These are phyloP conservation scores for Rousettus leschenaultii DNA, from an alignment of 2,113 vertebrate species.

Conservation along the genomic window DNA sequence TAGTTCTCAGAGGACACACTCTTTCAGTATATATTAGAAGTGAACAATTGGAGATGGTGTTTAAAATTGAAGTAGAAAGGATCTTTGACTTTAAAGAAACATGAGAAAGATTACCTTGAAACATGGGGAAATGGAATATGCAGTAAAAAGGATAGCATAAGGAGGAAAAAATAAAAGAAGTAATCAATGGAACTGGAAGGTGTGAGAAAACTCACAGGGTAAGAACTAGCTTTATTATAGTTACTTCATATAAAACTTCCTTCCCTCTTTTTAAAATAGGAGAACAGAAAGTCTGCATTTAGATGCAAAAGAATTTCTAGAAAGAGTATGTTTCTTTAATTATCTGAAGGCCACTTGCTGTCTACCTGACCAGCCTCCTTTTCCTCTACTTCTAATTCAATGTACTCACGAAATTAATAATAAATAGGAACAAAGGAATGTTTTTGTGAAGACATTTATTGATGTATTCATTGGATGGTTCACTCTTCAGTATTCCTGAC, in stretches of 20 bases:
- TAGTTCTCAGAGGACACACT: neutral
- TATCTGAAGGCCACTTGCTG: neutral
- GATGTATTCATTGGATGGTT: neutral
- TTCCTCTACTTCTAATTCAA: neutral
- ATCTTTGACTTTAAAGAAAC: neutral
- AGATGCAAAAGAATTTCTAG: neutral
- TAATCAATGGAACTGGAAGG: neutral
- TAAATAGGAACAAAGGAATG: neutral
- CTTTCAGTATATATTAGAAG: constrained; percentile 22
- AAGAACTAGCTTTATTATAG: neutral
- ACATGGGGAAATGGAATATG: neutral
- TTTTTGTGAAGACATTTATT: neutral
- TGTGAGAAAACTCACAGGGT: neutral
- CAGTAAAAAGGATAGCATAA: neutral
- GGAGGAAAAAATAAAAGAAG: neutral
- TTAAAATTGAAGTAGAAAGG: neutral
- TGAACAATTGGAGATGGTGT: neutral
- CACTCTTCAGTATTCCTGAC: neutral
- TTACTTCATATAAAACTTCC: neutral
- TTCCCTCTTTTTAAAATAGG: neutral
- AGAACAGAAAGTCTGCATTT: neutral
- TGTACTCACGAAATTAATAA: neutral
- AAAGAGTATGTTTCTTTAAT: neutral
- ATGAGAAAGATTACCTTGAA: neutral
- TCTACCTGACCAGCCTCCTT: neutral